Percentiles rank a stretch among this genome's conserved stretches.
Evolutionary conservation across 2,113 vertebrate genomes (phyloP).

Genomic region (Genyomyrus donnyi): DNA sequence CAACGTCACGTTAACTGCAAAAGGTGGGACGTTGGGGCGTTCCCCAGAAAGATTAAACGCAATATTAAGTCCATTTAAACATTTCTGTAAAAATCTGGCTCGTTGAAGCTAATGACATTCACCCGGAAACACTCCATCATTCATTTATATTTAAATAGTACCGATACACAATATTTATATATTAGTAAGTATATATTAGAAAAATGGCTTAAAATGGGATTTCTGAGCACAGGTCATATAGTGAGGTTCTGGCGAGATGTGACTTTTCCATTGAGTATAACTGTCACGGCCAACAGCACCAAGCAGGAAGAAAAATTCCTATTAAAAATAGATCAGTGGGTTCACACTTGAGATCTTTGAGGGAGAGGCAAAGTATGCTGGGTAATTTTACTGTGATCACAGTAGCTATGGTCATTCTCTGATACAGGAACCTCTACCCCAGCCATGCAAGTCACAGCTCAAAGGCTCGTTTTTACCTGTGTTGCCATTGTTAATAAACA

Average conservation of each 20-base stretch:
- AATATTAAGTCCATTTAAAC: background rate
- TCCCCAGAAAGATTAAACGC: background rate
- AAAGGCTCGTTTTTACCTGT: background rate
- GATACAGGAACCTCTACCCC: background rate
- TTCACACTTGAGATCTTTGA: background rate
- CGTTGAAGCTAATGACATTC: background rate
- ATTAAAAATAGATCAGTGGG: background rate
- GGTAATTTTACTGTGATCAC: background rate
- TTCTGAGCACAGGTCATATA: background rate
- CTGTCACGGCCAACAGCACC: background rate
- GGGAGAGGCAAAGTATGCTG: background rate
- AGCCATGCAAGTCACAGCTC: background rate
- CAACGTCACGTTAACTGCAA: background rate
- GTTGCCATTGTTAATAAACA: background rate
- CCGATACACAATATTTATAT: background rate
- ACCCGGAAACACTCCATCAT: background rate
- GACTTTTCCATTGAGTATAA: background rate
- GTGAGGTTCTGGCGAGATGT: background rate
- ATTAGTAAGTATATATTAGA: background rate
- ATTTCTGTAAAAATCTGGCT: background rate
- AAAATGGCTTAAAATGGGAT: background rate
- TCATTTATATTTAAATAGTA: background rate
- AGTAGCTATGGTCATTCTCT: background rate
- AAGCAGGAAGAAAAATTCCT: background rate
- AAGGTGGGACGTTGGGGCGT: background rate